Evolutionary conservation across 2,113 vertebrate species (phyloP).

Genomic region (Otocyon megalotis): DNA sequence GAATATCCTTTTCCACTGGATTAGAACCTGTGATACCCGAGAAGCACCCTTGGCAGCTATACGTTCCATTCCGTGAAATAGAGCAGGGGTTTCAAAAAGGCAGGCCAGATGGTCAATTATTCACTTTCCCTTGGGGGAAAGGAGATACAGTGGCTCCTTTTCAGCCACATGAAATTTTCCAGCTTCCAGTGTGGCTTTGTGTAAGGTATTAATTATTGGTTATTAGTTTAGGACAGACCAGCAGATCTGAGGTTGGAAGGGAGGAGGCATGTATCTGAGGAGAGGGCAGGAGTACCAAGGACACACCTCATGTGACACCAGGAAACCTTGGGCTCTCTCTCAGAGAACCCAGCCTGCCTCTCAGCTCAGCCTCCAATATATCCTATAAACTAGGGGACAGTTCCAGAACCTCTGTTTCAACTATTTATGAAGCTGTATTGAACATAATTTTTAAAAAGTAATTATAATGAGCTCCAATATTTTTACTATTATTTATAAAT

Average conservation of each 20-base stretch:
- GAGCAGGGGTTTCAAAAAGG: not conserved
- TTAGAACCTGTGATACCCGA: not conserved
- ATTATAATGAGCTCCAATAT: not conserved
- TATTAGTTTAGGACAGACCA: not conserved
- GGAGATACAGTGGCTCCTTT: constrained; percentile 6
- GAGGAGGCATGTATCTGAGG: not conserved
- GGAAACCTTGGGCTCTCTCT: not conserved
- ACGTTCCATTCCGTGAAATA: not conserved
- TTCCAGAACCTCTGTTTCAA: not conserved
- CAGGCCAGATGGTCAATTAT: constrained; percentile 43
- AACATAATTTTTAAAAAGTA: not conserved
- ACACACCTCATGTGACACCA: rapidly evolving
- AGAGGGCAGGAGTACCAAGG: rapidly evolving
- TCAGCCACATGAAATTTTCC: constrained; percentile 58
- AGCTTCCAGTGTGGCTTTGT: not conserved
- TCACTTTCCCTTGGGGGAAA: constrained; percentile 49
- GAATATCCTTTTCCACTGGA: not conserved
- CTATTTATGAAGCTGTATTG: not conserved
- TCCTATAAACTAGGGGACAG: not conserved
- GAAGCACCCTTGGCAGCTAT: not conserved
- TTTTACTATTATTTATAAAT: not conserved
- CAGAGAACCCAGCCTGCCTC: not conserved
- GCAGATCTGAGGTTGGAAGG: not conserved
- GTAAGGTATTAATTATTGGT: not conserved
- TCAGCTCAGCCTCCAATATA: not conserved